Evolutionary conservation across 2,113 vertebrate genomes (phyloP).

Genomic region (Haemorhous mexicanus): DNA sequence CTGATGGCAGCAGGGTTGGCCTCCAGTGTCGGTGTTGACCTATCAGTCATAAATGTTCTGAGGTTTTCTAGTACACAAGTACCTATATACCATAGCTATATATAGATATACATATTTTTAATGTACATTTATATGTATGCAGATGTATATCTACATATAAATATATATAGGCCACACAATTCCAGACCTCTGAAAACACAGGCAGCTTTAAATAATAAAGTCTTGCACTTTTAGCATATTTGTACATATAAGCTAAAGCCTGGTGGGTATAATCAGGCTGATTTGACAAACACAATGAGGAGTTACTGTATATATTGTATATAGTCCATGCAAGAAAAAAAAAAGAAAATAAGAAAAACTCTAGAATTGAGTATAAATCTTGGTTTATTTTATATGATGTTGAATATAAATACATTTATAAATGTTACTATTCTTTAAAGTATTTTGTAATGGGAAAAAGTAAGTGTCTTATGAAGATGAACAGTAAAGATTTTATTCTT

Average conservation of each 20-base stretch:
- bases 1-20: background rate
- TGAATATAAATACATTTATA: constrained; percentile 65
- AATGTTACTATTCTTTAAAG: constrained; percentile 67
- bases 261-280: constrained; percentile 36
- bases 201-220: constrained; percentile 66
- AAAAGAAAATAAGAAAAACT: background rate
- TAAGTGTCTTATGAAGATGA: constrained; percentile 65
- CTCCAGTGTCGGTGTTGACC: fast-evolving
- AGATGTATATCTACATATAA: background rate
- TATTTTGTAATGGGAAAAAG: constrained; percentile 68
- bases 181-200: constrained; percentile 63
- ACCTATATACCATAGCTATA: background rate
- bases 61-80: background rate
- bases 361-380: constrained; percentile 47
- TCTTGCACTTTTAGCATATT: constrained; percentile 73
- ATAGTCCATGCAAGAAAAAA: constrained; percentile 13
- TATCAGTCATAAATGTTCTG: background rate
- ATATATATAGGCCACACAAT: constrained; percentile 28
- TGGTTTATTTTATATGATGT: constrained; percentile 74
- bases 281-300: constrained; percentile 43
- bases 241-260: constrained; percentile 70
- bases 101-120: background rate
- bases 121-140: background rate
- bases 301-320: constrained; percentile 57
- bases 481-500: constrained; percentile 55